These are phyloP conservation scores for Odocoileus hemionus DNA, from an alignment of 2,113 vertebrate genomes.

Conservation along the genomic window DNA sequence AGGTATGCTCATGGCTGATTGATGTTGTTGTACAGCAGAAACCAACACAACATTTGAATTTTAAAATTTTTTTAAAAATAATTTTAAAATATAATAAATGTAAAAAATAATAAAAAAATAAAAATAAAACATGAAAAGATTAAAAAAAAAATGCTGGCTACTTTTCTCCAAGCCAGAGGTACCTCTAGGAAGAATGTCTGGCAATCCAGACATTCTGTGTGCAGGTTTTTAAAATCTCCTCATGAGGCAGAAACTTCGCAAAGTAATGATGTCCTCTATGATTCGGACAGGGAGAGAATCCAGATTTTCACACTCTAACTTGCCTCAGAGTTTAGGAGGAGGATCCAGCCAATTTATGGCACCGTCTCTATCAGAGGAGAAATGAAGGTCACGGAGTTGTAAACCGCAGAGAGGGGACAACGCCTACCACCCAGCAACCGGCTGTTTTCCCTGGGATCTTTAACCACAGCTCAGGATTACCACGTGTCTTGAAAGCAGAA, in stretches of 20 bases:
- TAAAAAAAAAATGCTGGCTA: not conserved
- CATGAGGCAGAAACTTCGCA: not conserved
- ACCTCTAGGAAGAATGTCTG: not conserved
- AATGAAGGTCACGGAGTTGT: not conserved
- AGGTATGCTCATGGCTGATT: not conserved
- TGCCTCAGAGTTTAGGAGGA: not conserved
- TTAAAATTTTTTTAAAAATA: too few species aligned
- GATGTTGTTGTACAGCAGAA: not conserved
- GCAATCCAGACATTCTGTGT: not conserved
- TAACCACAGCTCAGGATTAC: not conserved
- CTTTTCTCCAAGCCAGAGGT: not conserved
- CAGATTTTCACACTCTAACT: not conserved
- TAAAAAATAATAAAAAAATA: not conserved
- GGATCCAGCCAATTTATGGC: not conserved
- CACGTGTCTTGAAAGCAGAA: not conserved
- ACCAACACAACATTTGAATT: not conserved
- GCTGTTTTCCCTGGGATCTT: not conserved
- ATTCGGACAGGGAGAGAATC: not conserved
- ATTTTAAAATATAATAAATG: too few species aligned
- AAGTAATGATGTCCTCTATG: not conserved
- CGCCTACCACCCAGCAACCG: not conserved
- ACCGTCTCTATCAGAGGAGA: not conserved
- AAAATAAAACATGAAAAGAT: not conserved
- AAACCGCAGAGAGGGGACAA: not conserved
- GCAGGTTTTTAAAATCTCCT: not conserved